These are phyloP conservation scores for Aplodontia rufa DNA, from an alignment of 2,113 vertebrate species.

Conservation along the genomic window DNA sequence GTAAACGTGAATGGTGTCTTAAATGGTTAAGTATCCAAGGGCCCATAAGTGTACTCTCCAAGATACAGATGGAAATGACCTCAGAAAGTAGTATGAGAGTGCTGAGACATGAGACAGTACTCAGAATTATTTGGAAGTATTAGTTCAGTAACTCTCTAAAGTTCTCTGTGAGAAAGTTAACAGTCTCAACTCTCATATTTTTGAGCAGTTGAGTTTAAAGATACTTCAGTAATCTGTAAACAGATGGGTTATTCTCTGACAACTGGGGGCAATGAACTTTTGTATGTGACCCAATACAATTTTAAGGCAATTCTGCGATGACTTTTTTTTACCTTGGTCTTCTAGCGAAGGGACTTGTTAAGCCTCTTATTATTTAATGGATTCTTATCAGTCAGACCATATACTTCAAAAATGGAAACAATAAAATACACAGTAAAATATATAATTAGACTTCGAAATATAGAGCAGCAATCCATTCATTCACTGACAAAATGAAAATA, in stretches of 20 bases:
- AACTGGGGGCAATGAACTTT: neutral
- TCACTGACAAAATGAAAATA: neutral
- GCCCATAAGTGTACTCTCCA: neutral
- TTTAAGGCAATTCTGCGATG: neutral
- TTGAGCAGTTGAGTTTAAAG: neutral
- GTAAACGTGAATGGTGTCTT: neutral
- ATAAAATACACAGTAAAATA: neutral
- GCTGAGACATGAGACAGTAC: neutral
- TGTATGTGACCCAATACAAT: neutral
- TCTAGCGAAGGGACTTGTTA: neutral
- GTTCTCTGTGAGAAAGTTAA: neutral
- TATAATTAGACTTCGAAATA: neutral
- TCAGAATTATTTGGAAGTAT: neutral
- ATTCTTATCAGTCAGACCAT: neutral
- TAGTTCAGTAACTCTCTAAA: neutral
- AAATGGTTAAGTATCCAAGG: neutral
- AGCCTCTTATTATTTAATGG: neutral
- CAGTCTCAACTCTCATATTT: neutral
- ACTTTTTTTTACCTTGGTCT: neutral
- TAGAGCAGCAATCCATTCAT: neutral
- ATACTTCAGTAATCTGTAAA: neutral
- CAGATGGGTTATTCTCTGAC: neutral
- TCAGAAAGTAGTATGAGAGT: neutral
- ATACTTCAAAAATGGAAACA: neutral
- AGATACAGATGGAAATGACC: neutral